Evolutionary conservation across 2,888 invertebrate genomes (phyloP).

Genomic region (Chrysodeixis includens): DNA sequence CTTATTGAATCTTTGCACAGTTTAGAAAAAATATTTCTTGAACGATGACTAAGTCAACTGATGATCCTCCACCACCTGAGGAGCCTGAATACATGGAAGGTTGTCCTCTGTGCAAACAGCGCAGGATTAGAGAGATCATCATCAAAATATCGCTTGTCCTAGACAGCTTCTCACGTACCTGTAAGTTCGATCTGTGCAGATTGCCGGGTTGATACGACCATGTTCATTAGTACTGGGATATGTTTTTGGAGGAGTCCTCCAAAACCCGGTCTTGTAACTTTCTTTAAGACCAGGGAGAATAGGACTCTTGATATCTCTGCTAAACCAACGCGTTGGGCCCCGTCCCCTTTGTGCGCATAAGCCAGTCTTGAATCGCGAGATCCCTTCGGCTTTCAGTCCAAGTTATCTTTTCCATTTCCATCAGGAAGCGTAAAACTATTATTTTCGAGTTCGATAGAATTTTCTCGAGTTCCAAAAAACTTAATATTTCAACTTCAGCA

Average conservation of each 20-base stretch:
- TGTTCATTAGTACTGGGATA: not conserved
- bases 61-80: too few relatives aligned
- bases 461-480: too few relatives aligned
- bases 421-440: too few relatives aligned
- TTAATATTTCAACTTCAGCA: too few relatives aligned
- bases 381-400: not conserved
- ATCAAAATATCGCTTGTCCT: not conserved
- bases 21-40: too few relatives aligned
- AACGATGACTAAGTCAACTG: too few relatives aligned
- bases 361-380: not conserved
- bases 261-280: not conserved
- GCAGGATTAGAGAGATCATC: not conserved
- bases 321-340: not conserved
- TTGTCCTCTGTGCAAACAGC: not conserved
- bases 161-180: not conserved
- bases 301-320: not conserved
- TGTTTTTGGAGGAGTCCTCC: not conserved
- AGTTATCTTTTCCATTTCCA: not conserved
- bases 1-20: too few relatives aligned
- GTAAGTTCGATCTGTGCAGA: not conserved
- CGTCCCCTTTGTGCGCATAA: not conserved
- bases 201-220: not conserved
- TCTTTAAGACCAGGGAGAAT: not conserved
- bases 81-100: not conserved
- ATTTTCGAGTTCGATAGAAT: too few relatives aligned